phyloP scores from a whole-genome alignment of 2,797 vertebrate genomes.

The Trematomus bernacchii region DNA sequence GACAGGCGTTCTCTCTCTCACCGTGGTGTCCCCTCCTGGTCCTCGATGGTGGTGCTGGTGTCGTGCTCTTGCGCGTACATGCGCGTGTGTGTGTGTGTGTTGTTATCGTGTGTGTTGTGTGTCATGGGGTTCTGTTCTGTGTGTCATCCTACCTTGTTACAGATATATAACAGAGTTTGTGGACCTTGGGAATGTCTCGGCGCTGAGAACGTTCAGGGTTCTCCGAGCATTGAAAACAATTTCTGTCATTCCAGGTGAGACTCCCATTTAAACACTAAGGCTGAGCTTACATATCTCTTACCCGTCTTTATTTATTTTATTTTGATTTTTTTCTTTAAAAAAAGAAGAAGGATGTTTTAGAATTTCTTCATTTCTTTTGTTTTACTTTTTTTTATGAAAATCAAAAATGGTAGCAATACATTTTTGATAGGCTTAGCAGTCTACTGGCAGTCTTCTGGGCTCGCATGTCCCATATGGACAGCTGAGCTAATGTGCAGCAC shows the following conservation, averaged over 20 bases:
- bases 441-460: constrained; percentile 77
- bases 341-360: constrained; percentile 64
- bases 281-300: constrained; percentile 80
- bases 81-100: constrained; percentile 86
- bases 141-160: constrained; percentile 98
- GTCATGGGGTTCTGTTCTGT: constrained; percentile 98
- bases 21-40: constrained; percentile 89
- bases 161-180: constrained; percentile 99
- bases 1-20: constrained; percentile 84
- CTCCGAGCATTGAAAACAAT: constrained; percentile 99
- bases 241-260: constrained; percentile 99
- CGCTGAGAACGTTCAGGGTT: constrained; percentile 99
- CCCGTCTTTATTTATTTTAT: constrained; percentile 63
- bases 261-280: constrained; percentile 89
- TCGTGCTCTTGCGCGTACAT: constrained; percentile 75
- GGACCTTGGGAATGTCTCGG: constrained; percentile 99
- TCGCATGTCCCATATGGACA: constrained; percentile 46
- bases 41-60: constrained; percentile 83
- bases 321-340: constrained; percentile 48
- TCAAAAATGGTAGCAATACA: constrained; percentile 86
- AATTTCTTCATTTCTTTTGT: constrained; percentile 46
- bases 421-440: constrained; percentile 94
- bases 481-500: constrained; percentile 16
- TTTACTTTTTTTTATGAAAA: constrained; percentile 70
- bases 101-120: constrained; percentile 94